These are phyloP conservation scores for Hucho hucho DNA, from an alignment of 2,113 vertebrate species.

Conservation along the genomic window DNA sequence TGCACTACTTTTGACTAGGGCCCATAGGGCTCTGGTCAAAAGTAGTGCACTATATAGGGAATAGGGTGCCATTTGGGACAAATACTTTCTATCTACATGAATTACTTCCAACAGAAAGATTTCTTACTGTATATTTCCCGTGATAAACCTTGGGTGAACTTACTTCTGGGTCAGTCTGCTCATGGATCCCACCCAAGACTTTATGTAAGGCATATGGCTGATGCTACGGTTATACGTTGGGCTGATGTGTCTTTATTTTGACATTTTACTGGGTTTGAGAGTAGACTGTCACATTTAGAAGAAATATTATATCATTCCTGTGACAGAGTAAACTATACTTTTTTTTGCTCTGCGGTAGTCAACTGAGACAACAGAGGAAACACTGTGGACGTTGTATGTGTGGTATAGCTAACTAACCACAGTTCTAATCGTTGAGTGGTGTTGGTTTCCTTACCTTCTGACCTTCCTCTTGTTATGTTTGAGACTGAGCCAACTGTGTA, in stretches of 20 bases:
- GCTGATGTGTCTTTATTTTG: conserved; percentile 27
- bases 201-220: conserved; percentile 43
- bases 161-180: conserved; percentile 14
- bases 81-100: not conserved
- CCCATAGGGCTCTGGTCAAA: no score
- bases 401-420: no score
- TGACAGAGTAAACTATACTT: not conserved
- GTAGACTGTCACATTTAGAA: conserved; percentile 2
- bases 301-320: not conserved
- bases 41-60: no score
- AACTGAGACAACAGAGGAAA: not conserved
- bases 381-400: no score
- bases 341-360: not conserved
- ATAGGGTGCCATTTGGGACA: no score
- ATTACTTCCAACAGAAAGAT: not conserved
- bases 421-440: no score
- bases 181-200: conserved; percentile 30
- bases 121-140: not conserved
- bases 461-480: not conserved
- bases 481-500: not conserved
- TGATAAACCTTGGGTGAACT: not conserved
- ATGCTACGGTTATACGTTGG: not conserved
- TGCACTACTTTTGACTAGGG: no score
- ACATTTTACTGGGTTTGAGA: conserved; percentile 10
- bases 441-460: not conserved